These are phyloP conservation scores for Erebia palarica DNA, from an alignment of 2,888 invertebrate species.

Conservation along the genomic window DNA sequence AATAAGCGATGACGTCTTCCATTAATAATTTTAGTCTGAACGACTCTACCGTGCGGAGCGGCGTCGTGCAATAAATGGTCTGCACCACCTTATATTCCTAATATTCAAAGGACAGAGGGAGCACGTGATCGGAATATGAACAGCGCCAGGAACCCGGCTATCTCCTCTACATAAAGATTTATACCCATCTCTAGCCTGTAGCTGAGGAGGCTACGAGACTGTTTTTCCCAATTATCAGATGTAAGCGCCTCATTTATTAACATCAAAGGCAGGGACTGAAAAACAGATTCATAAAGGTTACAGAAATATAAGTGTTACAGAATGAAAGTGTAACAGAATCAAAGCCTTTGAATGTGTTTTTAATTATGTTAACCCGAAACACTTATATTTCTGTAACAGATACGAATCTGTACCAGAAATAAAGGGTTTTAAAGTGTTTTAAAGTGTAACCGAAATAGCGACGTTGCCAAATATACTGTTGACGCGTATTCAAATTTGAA, in stretches of 20 bases:
- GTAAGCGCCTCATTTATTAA: conserved; percentile 78
- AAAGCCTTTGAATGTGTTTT: too few relatives aligned
- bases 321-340: too few relatives aligned
- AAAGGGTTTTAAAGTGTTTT: too few relatives aligned
- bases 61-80: conserved; percentile 75
- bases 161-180: conserved; percentile 80
- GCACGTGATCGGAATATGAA: conserved; percentile 73
- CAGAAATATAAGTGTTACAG: too few relatives aligned
- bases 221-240: conserved; percentile 80
- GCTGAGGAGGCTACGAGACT: conserved; percentile 79
- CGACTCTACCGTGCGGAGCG: conserved; percentile 61
- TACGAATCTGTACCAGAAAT: too few relatives aligned
- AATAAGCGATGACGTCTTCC: conserved; percentile 59
- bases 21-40: conserved; percentile 76
- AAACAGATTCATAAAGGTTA: too few relatives aligned
- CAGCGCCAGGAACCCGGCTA: conserved; percentile 52
- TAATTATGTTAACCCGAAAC: too few relatives aligned
- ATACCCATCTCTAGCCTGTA: conserved; percentile 81
- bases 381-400: too few relatives aligned
- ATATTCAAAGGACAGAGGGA: conserved; percentile 77
- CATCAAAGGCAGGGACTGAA: too few relatives aligned
- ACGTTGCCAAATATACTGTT: too few relatives aligned
- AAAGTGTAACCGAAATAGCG: too few relatives aligned
- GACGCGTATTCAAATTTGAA: too few relatives aligned
- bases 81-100: conserved; percentile 70